phyloP scores from a whole-genome alignment of 2,888 invertebrate genomes.

The Ophraella communa region DNA sequence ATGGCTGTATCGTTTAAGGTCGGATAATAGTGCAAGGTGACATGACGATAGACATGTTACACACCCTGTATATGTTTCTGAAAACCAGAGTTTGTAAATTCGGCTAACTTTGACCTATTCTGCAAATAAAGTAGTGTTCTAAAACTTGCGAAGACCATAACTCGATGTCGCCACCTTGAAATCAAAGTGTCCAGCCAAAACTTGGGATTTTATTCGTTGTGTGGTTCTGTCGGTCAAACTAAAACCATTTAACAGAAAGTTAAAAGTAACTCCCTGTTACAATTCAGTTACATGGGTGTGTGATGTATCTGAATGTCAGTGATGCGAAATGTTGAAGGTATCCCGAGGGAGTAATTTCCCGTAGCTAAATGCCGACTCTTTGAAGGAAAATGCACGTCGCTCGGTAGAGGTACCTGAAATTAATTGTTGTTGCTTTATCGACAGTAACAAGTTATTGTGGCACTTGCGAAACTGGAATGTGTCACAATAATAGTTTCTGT shows the following conservation, averaged over 20 bases:
- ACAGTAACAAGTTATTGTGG: background rate
- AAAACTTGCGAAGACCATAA: constrained; percentile 5
- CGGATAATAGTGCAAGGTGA: too few species aligned
- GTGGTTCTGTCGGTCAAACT: constrained; percentile 34
- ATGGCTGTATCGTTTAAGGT: too few species aligned
- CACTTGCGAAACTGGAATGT: background rate
- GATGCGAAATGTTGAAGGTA: constrained; percentile 35
- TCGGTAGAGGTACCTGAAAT: constrained; percentile 13
- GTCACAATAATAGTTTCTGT: background rate
- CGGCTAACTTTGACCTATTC: too few species aligned
- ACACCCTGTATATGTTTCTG: too few species aligned
- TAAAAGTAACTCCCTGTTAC: constrained; percentile 45
- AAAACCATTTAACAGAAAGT: constrained; percentile 47
- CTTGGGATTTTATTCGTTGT: background rate
- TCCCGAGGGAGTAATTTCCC: constrained; percentile 33
- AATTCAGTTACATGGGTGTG: constrained; percentile 39
- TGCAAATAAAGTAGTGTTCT: background rate
- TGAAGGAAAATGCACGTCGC: constrained; percentile 6
- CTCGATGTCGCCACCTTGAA: constrained; percentile 9
- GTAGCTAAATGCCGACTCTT: constrained; percentile 9
- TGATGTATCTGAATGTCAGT: constrained; percentile 46
- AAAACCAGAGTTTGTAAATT: too few species aligned
- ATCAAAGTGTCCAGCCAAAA: constrained; percentile 9
- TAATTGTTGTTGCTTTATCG: constrained; percentile 16
- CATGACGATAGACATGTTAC: too few species aligned